Conservation (phyloP, 1,140 invertebrate species). For the Trigoniulus corallinus region DNA sequence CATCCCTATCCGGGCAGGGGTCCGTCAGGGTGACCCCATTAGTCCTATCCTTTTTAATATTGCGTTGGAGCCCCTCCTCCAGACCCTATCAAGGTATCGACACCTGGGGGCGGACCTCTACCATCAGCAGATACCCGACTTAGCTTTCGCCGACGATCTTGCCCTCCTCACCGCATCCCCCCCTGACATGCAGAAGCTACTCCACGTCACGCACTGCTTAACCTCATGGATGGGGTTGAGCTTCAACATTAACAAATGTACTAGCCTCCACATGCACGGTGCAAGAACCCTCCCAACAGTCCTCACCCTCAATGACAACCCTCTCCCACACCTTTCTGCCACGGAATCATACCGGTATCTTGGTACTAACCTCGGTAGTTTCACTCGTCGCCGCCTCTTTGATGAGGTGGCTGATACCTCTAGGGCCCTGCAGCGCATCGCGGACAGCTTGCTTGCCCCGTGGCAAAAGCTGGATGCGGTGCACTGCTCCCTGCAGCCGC, state of each 20-base stretch:
- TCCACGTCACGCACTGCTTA: slow-evolving; percentile 1
- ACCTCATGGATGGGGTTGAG: slow-evolving; percentile 5
- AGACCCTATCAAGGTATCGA: not conserved
- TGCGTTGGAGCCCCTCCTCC: slow-evolving; percentile 16
- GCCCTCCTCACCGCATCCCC: not conserved
- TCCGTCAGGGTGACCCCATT: slow-evolving; percentile 22
- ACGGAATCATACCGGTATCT: not conserved
- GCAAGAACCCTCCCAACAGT: not conserved
- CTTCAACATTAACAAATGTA: slow-evolving; percentile 11
- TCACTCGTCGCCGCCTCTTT: not conserved
- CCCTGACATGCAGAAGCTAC: slow-evolving; percentile 4
- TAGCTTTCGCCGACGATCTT: slow-evolving; percentile 13
- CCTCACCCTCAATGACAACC: not conserved
- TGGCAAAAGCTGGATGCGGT: slow-evolving; percentile 8
- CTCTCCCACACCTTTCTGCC: not conserved
- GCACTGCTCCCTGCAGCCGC: too few species aligned
- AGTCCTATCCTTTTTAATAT: slow-evolving; percentile 20
- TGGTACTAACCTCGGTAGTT: not conserved
- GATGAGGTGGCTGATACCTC: not conserved
- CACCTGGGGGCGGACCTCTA: not conserved
- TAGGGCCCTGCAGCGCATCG: not conserved
- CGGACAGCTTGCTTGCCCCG: slow-evolving; percentile 2
- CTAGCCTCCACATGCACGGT: not conserved
- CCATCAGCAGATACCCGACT: not conserved
- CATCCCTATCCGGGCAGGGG: slow-evolving; percentile 14